Base-by-base conservation (phyloP, 2,113 vertebrate genomes). In the Prietella phreatophila region DNA sequence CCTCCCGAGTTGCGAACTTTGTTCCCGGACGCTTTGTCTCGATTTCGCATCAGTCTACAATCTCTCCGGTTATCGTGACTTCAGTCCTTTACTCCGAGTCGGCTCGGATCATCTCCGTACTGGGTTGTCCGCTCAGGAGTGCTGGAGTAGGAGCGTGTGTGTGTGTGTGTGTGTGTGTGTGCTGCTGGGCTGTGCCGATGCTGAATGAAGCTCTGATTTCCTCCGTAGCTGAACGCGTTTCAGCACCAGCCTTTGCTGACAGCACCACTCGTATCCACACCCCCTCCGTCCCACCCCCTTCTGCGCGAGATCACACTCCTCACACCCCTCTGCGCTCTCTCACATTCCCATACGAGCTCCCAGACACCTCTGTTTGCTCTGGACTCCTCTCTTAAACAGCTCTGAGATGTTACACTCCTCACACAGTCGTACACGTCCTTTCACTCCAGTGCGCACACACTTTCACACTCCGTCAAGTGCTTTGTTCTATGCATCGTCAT, bases 171-270 rank as follows among this genome's bases (percentile, higher is more conserved):
- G 67, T 30, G 33, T 3, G 69, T 73, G 53, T 91, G 75, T 55
- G 50, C 79, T 86, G 75, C 63, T 89, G 82, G 67, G 86, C 76
- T 73, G n/a, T 69, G 33, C 58, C 81, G 65, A 83, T 83, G 79
- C 67, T 85, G 85, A 85, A 87, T 86, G 83, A 80, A 89, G 80
- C 90, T 93, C 88, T 65, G 85, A n/a, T 76, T 86, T 89, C 84
- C 56, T 55, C 84, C 42, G 87, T 85, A 87, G 83, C 83, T 71
- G 81, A 83, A 78, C 82, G 61, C 83, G 89, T 88, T 86, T 88
- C 81, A 84, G 75, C 88, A 86, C 84, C 87, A 79, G 78, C 30
- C 82, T 71, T 65, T 84, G 33, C 69, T 47, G 67, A 84, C 63
- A 82, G 86, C 85, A 39, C 50, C 84, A 50, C 86, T 80, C 58